Conservation (phyloP, 2,797 vertebrate species). For the Thamnophis elegans region DNA sequence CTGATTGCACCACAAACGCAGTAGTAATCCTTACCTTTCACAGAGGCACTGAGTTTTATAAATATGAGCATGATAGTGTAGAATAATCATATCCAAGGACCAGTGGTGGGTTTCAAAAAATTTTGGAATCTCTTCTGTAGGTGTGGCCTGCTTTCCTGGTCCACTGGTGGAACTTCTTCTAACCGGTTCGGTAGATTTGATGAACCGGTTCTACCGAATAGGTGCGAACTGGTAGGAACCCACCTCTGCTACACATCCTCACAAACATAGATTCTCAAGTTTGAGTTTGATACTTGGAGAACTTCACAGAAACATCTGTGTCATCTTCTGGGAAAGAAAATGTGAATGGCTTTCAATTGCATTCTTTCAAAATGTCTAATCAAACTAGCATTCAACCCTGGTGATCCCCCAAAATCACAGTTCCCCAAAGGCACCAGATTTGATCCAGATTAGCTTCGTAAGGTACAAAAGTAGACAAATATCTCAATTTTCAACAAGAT, state of each 20-base stretch:
- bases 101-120: too few relatives aligned
- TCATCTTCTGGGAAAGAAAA: neutral
- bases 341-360: neutral
- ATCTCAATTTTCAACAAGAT: neutral
- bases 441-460: neutral
- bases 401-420: neutral
- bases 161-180: too few relatives aligned
- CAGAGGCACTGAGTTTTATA: too few relatives aligned
- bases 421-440: neutral
- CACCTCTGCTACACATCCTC: neutral
- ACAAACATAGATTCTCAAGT: neutral
- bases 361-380: neutral
- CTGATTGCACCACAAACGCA: too few relatives aligned
- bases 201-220: too few relatives aligned
- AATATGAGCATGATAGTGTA: too few relatives aligned
- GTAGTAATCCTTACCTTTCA: too few relatives aligned
- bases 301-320: neutral
- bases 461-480: neutral
- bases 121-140: too few relatives aligned
- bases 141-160: too few relatives aligned
- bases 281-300: neutral
- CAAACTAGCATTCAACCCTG: neutral
- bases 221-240: too few relatives aligned
- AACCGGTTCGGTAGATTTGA: too few relatives aligned
- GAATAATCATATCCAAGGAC: too few relatives aligned